Evolutionary conservation across 37 sponge, comb jelly and placozoan genomes (phyloP).

Genomic region (Hormiphora californensis): DNA sequence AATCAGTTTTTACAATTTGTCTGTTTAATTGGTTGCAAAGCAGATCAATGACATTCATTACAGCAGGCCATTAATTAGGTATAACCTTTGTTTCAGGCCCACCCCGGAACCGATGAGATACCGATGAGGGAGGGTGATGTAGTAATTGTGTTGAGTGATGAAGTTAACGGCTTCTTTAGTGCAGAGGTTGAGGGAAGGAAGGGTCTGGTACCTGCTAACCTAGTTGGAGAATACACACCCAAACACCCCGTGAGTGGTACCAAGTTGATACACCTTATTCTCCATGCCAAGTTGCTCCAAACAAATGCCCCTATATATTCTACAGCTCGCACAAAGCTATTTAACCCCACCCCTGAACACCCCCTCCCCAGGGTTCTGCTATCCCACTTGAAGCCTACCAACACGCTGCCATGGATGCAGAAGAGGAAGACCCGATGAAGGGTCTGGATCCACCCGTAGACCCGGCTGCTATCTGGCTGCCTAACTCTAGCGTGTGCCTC

Average conservation of each 20-base stretch:
- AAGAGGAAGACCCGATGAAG: not conserved
- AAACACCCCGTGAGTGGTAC: constrained; percentile 46
- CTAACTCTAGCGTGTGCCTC: constrained; percentile 33
- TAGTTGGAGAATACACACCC: constrained; percentile 28
- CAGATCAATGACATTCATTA: not conserved
- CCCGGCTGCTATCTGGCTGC: constrained; percentile 40
- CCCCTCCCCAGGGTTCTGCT: not conserved
- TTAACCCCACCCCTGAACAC: not conserved
- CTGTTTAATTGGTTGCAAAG: no score
- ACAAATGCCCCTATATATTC: no score
- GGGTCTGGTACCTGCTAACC: constrained; percentile 25
- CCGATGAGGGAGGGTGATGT: constrained; percentile 41
- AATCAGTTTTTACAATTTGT: no score
- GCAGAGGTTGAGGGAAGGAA: constrained; percentile 50
- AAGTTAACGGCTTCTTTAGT: not conserved
- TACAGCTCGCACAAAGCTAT: not conserved
- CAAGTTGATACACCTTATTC: no score
- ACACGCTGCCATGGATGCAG: not conserved
- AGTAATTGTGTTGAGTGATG: constrained; percentile 38
- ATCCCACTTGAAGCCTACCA: constrained; percentile 37
- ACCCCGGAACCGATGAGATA: not conserved
- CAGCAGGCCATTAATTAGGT: not conserved
- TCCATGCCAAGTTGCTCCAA: no score
- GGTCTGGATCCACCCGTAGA: not conserved
- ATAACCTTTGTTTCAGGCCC: not conserved